Evolutionary conservation across 2,113 vertebrate genomes (phyloP).

Genomic region (Ophiodon elongatus): DNA sequence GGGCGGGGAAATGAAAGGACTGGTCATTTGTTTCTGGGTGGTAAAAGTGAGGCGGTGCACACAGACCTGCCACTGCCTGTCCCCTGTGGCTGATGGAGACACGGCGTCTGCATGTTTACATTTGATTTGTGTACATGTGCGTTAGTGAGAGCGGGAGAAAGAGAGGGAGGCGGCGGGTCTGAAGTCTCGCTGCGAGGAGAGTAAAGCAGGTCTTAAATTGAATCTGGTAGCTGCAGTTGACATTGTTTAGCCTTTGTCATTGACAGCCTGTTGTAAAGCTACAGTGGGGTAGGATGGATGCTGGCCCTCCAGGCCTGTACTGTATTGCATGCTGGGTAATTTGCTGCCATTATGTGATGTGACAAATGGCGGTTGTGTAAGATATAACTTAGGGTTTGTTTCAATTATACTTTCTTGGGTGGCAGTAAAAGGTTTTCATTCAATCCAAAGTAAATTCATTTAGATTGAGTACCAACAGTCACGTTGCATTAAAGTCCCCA

Average conservation of each 20-base stretch:
- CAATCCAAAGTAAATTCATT: conserved; percentile 20
- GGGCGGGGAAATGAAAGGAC: conserved; percentile 50
- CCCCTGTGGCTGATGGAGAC: conserved; percentile 69
- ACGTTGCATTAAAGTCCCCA: background rate
- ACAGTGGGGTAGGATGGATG: conserved; percentile 68
- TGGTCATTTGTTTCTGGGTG: conserved; percentile 75
- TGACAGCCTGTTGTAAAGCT: conserved; percentile 68
- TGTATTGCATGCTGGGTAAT: conserved; percentile 66
- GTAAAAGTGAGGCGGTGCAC: conserved; percentile 57
- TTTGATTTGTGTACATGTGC: conserved; percentile 65
- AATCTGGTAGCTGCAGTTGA: conserved; percentile 64
- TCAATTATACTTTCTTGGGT: conserved; percentile 14
- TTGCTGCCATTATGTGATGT: conserved; percentile 41
- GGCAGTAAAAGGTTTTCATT: conserved; percentile 27
- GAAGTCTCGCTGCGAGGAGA: conserved; percentile 38
- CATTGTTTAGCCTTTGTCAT: conserved; percentile 59
- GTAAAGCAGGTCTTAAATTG: conserved; percentile 69
- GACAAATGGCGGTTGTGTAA: conserved; percentile 30
- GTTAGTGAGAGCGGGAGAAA: conserved; percentile 2
- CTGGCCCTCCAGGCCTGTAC: conserved; percentile 50
- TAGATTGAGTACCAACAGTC: conserved; percentile 1
- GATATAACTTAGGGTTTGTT: conserved; percentile 28
- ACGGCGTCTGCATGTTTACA: conserved; percentile 69
- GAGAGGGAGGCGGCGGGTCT: background rate
- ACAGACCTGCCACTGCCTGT: conserved; percentile 51